Evolutionary conservation across 2,113 vertebrate species (phyloP), one percentile per base, ranked within the genome.

Genomic region (Turnix velox): DNA sequence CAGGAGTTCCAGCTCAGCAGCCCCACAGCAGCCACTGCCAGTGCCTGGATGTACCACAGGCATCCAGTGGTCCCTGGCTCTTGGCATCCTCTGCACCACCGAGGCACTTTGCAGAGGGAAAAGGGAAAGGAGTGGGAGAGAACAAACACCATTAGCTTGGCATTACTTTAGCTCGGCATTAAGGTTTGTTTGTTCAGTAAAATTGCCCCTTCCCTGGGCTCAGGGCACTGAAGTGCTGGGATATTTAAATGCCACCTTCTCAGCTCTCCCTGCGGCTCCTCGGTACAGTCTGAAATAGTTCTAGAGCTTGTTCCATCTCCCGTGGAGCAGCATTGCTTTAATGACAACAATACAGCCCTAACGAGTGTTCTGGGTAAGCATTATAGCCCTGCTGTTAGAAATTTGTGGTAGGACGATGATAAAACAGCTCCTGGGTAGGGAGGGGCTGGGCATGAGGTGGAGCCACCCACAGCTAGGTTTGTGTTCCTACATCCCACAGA

Each of bases 151-250:
- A 61, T 52, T 33, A 55, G 45, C n/a, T 61, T 24, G 51, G 45
- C n/a, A 57, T 24, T 86, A 27, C 31, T 88, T 83, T 91, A 31
- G 43, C 83, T 80, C 43, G 59, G 23, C 27, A 37, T 65, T 88
- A 72, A 68, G 40, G n/a, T 57, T 76, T 59, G 15, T 78, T 91
- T 89, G 74, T 75, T 69, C 84, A 71, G 66, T 63, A 54, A 87
- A 89, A 78, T 59, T 84, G 52, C 43, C 46, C 42, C 84, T 43
- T 84, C 27, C 10, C 30, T 20, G 28, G 66, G 30, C 30, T 54
- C 28, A 46, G 51, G 84, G 39, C 42, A 48, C n/a, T 40, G 71
- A 87, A 87, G 51, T 35, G 22, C 8, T 77, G 35, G n/a, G 35
- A 54, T 80, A 45, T 58, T 80, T 69, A 62, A 73, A 46, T 63